Evolutionary conservation across 2,888 invertebrate species (phyloP), one percentile per base, ranked within the genome.

Genomic region (Bombylius discolor): DNA sequence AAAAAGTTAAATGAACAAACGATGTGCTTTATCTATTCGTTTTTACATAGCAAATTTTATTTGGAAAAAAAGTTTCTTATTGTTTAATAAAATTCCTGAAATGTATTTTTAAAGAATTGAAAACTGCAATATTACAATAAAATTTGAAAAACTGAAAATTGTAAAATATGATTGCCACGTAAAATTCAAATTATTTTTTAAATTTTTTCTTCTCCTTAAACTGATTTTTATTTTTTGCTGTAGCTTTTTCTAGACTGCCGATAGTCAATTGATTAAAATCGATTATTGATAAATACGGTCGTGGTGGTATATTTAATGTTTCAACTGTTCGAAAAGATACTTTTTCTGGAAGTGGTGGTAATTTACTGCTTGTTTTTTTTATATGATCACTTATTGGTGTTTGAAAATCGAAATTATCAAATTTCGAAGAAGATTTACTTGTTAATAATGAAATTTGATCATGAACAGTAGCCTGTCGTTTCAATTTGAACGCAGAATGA

Each of bases 231-330:
- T 44, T 49, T 49, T 56, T 52, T 11, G 54, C 56, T 12, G 68
- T 70, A 45, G 77, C 78, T 58, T 74, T 68, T 57, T 80, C 80
- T 51, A 82, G 71, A 56, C 81, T 80, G 44, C 80, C 80, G 53
- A 80, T 75, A 7, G 83, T 82, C 66, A 85, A 77, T 70, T 81
- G 77, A 76, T 85, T 85, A 67, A 85, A 81, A 75, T 85, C 85
- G 61, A 86, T 84, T 63, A 85, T 84, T 34, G 84, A 81, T 59
- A 86, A 76, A 65, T 80, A 79, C n/a, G 84, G 83, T 66, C 81
- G 78, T 7, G 79, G 77, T 33, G 78, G 72, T 46, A 77, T 71
- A 55, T 75, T 74, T 31, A 75, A 39, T 3, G 68, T 67, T 49
- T 64, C 62, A 7, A 50, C 31, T 42, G 57, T 58, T n/a, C 36